A percentile compares a stretch with the other conserved stretches of the same genome.
Evolutionary conservation across 2,797 vertebrate species (phyloP).

Genomic region (Danio kyathit): DNA sequence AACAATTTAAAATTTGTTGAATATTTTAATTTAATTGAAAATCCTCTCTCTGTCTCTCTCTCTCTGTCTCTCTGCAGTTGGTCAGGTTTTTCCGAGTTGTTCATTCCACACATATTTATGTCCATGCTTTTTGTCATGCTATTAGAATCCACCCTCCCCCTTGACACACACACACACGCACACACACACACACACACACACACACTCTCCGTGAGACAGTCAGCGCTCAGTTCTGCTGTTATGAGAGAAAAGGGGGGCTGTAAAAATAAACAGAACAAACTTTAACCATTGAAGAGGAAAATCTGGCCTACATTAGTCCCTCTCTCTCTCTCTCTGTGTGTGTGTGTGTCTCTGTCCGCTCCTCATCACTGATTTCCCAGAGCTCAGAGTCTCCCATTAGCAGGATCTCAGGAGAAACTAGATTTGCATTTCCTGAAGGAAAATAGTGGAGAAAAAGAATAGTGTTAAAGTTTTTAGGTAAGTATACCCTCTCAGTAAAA

Average conservation of each 20-base stretch:
- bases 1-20: too few species aligned
- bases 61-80: conserved; percentile 12
- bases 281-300: conserved; percentile 73
- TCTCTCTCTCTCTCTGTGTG: conserved; percentile 37
- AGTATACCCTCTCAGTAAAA: neutral
- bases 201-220: conserved; percentile 42
- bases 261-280: conserved; percentile 59
- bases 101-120: conserved; percentile 44
- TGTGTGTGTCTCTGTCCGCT: conserved; percentile 48
- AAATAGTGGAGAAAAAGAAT: neutral
- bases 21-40: too few species aligned
- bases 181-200: neutral
- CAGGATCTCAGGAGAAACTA: conserved; percentile 35
- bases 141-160: conserved; percentile 21
- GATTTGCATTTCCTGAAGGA: conserved; percentile 22
- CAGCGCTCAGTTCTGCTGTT: conserved; percentile 43
- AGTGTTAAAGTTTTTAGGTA: neutral
- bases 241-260: conserved; percentile 49
- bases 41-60: neutral
- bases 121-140: conserved; percentile 37
- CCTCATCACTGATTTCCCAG: conserved; percentile 53
- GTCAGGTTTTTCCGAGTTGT: conserved; percentile 31
- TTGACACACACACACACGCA: neutral
- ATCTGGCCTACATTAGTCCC: conserved; percentile 72
- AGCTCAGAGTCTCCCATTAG: conserved; percentile 38